Evolutionary conservation across 2,797 vertebrate species (phyloP), one percentile per base, ranked within the genome.

Genomic region (Galaxias olidus): DNA sequence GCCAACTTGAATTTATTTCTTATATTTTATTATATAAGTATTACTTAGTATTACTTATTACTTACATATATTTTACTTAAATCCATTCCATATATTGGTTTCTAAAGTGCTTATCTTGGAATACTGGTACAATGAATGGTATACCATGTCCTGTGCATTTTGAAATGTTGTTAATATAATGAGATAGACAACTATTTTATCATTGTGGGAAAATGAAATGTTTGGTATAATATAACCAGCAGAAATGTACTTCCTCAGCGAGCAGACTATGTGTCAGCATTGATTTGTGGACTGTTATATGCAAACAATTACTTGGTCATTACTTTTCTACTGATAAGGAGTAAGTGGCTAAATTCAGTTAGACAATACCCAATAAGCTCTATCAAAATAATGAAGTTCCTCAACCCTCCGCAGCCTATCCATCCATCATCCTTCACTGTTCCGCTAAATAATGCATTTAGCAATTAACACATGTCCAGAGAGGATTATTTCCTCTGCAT

Each of bases 281-380:
- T 79, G 79, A 89, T 89, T 79, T 77, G 73, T 4, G 60, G 19
- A 4, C 71, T 70, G 72, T 79, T 73, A 72, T 48, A 73, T 63
- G 69, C 54, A 66, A 44, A 72, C 68, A 74, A 71, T 88, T 81
- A 85, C 67, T 59, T 49, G 60, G 71, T 82, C 73, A 86, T 90
- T 89, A 88, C 76, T 84, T 87, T 83, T 77, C 77, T 82, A 87
- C 85, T 83, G 84, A 87, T 81, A 80, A 74, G 66, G 41, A 69
- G 74, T 63, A 71, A 80, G 18, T 14, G 62, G 64, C 74, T 72
- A 68, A 79, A 81, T 84, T 82, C 58, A 84, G 80, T 83, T 72
- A 79, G 53, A 65, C 61, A 67, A 80, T 83, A 70, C 68, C 71
- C 70, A 73, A 72, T 49, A 15, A 50, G 59, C 13, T 40, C 65